phyloP scores from a whole-genome alignment of 2,797 vertebrate genomes.

The Oryzias dopingdopingensis region DNA sequence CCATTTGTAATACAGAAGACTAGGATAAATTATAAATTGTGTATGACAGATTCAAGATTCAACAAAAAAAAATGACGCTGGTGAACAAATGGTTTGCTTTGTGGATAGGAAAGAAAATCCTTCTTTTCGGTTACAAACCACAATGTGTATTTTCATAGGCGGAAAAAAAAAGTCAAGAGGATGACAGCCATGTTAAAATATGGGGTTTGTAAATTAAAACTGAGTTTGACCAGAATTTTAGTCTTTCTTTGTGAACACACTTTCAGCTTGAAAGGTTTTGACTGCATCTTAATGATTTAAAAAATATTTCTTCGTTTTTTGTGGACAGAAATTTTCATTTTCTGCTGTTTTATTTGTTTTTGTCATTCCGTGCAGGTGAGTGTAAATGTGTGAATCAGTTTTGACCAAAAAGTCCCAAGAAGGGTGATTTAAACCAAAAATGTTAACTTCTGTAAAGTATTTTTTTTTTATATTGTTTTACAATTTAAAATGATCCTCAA shows the following conservation, averaged over 20 bases:
- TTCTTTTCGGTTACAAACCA: slow-evolving; percentile 66
- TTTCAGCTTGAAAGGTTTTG: too few species aligned
- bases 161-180: slow-evolving; percentile 16
- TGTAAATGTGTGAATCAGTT: slow-evolving; percentile 42
- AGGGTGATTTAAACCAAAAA: background rate
- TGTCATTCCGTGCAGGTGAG: slow-evolving; percentile 25
- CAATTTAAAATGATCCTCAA: too few species aligned
- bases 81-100: slow-evolving; percentile 70
- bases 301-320: slow-evolving; percentile 23
- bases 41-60: slow-evolving; percentile 71
- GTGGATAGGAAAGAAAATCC: slow-evolving; percentile 55
- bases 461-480: too few species aligned
- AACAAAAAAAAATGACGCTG: slow-evolving; percentile 59
- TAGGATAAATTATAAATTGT: slow-evolving; percentile 79
- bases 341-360: slow-evolving; percentile 20
- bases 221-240: too few species aligned
- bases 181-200: background rate
- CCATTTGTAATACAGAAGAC: slow-evolving; percentile 79
- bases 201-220: too few species aligned
- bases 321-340: slow-evolving; percentile 33
- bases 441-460: too few species aligned
- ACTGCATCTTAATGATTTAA: background rate
- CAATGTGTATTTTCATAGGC: slow-evolving; percentile 68
- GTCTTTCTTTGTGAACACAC: too few species aligned
- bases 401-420: slow-evolving; percentile 11